Base-by-base conservation (phyloP, 2,797 vertebrate genomes). In the Enteromius unitaeniatus region DNA sequence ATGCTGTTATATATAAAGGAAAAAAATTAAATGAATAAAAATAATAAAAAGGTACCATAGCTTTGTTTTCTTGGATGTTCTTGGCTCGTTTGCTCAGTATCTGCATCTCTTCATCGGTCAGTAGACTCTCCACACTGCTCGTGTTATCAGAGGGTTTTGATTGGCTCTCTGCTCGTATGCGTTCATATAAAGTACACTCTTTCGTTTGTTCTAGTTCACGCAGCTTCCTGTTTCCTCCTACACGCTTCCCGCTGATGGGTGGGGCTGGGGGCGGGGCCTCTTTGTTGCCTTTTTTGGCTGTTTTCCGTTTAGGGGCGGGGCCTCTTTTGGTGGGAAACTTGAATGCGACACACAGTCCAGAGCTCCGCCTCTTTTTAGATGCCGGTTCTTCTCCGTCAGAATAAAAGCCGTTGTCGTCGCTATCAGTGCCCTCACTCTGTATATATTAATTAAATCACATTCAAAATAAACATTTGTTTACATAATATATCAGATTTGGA, bases 31-130 rank as follows among this genome's bases (percentile, higher is more conserved):
- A 34, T 31, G 2, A 31, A 31, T 31, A 31, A 31, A 31, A 28
- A 28, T 28, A 28, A 34, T 34, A 34, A 34, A 31, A 31, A 31
- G 8, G 31, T 93, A 99, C 98, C 97, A 99, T 96, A 82, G 97
- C 97, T 91, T 99, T 99, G 92, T 99, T 99, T 93, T 99, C 97
- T 90, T 96, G 95, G 87, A 99, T 99, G 93, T 99, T 99, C 90
- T 96, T 95, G 87, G 96, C 93, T 89, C 97, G 93, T 87, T 96
- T 98, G 81, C 90, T 94, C 47, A 99, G 87, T 26, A 95, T 95
- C 34, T 92, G 95, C 0, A 95, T 93, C 51, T 95, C 91, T 65
- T 88, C 88, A 45, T 93, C 93, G 79, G 90, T 91, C 53, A 94
- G 79, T 0, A 94, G 94, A 13, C 92, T 91, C 40, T 93, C 91